These are phyloP conservation scores for Pomacea canaliculata DNA, from an alignment of 2,888 invertebrate species.

Conservation along the genomic window DNA sequence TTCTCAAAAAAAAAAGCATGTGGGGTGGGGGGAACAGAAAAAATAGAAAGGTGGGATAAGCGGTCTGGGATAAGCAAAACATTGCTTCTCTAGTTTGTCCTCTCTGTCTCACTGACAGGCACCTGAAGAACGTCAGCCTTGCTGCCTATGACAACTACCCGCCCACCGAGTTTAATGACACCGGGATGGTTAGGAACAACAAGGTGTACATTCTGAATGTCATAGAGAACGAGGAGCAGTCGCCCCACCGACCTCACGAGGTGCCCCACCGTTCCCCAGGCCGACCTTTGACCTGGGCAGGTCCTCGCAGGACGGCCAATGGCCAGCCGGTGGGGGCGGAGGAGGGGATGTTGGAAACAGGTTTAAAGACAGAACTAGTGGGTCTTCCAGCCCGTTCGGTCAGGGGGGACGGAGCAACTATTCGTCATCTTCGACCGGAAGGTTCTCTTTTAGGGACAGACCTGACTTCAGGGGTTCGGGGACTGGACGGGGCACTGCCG, in stretches of 20 bases:
- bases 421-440: too few species aligned
- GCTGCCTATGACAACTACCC: neutral
- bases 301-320: neutral
- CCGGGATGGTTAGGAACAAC: constrained; percentile 21
- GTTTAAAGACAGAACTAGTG: neutral
- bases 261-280: too few species aligned
- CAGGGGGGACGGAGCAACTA: too few species aligned
- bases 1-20: neutral
- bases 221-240: neutral
- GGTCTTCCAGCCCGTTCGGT: neutral
- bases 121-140: neutral
- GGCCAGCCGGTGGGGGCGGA: neutral
- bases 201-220: constrained; percentile 20
- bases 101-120: neutral
- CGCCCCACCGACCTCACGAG: neutral
- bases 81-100: neutral
- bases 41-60: neutral
- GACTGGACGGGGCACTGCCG: too few species aligned
- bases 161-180: constrained; percentile 14
- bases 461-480: too few species aligned
- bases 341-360: neutral
- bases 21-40: neutral
- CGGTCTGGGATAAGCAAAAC: too few species aligned
- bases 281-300: neutral
- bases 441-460: too few species aligned